Base-by-base conservation (phyloP, 2,797 vertebrate species). In the Clarias fuscus region DNA sequence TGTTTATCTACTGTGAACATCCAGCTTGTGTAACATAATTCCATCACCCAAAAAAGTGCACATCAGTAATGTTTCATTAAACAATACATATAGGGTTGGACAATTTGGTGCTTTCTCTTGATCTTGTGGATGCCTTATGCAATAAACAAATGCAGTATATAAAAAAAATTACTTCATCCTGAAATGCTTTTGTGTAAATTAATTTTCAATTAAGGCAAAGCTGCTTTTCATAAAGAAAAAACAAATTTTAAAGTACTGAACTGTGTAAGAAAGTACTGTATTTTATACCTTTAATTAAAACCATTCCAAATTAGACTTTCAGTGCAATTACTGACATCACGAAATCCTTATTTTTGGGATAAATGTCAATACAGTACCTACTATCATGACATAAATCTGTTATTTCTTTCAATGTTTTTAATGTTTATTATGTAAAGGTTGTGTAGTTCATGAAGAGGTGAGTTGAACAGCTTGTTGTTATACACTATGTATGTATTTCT, bases 401-500 rank as follows among this genome's bases (percentile, higher is more conserved):
- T 8, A 37, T 71, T 20, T 71, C 18, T 71, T 43, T 0, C 8
- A 48, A 48, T 48, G 48, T 48, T 8, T 84, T 27, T 48, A 14
- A 79, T n/a, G 15, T 86, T 7, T 27, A 40, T 64, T 71, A 68
- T 84, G 61, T 68, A 81, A 80, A 61, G 24, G 4, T 27, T 80
- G 61, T 77, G 59, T 62, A 76, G 64, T 76, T 87, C 59, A 71
- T 87, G 48, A 20, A 68, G 33, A 37, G 68, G 14, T 72, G 37
- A 27, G 48, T 58, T 76, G 15, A 76, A 76, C 48, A 76, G 13
- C 24, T 17, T 58, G 7, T 64, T 73, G 18, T 82, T 53, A 62
- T 7, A 64, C 72, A 27, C 11, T 20, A 62, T 22, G 24, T 11
- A 65, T 27, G 33, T 59, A 40, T 61, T 62, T 61, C 24, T 30